Base-by-base conservation (phyloP, 1,140 invertebrate genomes). In the Archivesica marissinica region DNA sequence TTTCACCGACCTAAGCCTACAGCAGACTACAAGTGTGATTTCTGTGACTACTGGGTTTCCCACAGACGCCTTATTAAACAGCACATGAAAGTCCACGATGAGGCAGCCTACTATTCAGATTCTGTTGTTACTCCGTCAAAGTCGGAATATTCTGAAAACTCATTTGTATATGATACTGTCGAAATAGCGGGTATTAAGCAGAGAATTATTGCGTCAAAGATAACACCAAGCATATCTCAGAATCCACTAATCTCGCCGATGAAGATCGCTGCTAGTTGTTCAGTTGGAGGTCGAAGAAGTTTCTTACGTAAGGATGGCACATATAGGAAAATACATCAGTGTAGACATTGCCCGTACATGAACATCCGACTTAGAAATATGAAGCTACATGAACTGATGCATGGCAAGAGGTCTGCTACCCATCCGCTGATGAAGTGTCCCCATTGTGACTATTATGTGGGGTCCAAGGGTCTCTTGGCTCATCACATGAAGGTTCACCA, bases 331-430 rank as follows among this genome's bases (percentile, higher is more conserved):
- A 97, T 98, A 96, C 96, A 97, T 88, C 97, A 97, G 90, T 98
- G 97, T 91, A 95, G 96, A 39, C 96, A 96, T 90, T 98, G 97
- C 93, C 97, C 97, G 0, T 97, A 97, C 92, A 96, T 97, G 0
- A 97, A 97, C 90, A 96, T 93, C 30, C 87, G 93, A 28, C 83
- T 89, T 7, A 96, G 96, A 41, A 97, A 97, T 91, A 96, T 98
- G 39, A 95, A 96, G n/a, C 96, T 97, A 86, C 97, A 98, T 93
- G 97, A 98, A 92, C 96, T 96, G 92, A 97, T 98, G 96, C 97
- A 98, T 93, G 95, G 95, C n/a, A 89, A 94, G 83, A 92, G 95
- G 11, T 88, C 88, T 52, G 72, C 88, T 3, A 89, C 87, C 39
- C 90, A 92, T 52, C 96, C 96, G 0, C 95, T 95, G 25, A 96